These are phyloP conservation scores for Phalacrocorax carbo DNA, from an alignment of 2,113 vertebrate species.

Conservation along the genomic window DNA sequence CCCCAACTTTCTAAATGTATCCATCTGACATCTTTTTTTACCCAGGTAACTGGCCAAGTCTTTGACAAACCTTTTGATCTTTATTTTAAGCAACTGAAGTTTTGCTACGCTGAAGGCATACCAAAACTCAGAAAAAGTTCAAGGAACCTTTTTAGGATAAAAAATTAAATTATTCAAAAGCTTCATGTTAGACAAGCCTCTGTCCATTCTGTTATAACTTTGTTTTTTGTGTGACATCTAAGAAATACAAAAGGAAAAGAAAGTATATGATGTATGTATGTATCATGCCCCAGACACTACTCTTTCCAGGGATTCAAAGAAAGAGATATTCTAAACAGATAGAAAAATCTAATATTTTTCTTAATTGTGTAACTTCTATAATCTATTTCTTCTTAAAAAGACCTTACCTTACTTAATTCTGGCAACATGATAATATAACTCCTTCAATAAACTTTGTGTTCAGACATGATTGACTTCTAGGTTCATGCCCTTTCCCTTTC, in stretches of 20 bases:
- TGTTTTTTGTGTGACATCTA: background rate
- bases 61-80: background rate
- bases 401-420: background rate
- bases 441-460: background rate
- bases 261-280: background rate
- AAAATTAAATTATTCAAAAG: background rate
- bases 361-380: background rate
- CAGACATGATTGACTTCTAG: background rate
- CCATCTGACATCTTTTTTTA: background rate
- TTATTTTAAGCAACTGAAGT: background rate
- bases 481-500: background rate
- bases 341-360: background rate
- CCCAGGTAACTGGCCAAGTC: background rate
- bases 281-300: background rate
- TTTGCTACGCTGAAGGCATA: background rate
- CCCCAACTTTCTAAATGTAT: background rate
- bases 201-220: background rate
- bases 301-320: background rate
- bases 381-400: background rate
- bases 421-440: background rate
- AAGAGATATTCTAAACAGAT: background rate
- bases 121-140: rapidly evolving
- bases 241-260: background rate
- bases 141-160: background rate
- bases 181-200: background rate